These are phyloP conservation scores for Oreochromis aureus DNA, from an alignment of 2,113 vertebrate genomes.

Conservation along the genomic window DNA sequence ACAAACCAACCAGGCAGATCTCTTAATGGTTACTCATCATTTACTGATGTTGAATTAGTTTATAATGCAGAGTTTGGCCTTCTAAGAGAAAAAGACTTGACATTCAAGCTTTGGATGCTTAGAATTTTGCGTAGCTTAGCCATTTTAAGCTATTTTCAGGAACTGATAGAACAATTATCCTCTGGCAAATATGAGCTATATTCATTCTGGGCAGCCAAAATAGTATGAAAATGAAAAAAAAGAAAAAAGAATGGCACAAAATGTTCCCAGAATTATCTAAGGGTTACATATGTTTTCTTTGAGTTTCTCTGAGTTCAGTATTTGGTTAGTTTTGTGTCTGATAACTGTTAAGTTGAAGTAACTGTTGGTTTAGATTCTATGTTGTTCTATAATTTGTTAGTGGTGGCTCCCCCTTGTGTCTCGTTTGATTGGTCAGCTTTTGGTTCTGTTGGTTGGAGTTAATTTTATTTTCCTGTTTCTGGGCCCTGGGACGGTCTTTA, in stretches of 20 bases:
- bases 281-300: background rate
- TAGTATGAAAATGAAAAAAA: background rate
- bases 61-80: too few relatives aligned
- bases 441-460: background rate
- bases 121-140: background rate
- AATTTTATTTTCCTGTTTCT: background rate
- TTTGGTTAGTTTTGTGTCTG: background rate
- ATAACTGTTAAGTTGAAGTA: background rate
- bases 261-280: background rate
- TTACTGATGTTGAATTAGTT: too few relatives aligned
- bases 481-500: background rate
- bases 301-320: background rate
- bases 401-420: background rate
- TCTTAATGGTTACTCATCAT: too few relatives aligned
- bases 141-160: background rate
- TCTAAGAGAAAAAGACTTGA: too few relatives aligned
- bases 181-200: background rate
- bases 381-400: background rate
- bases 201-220: background rate
- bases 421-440: background rate
- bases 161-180: accelerated
- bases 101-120: background rate
- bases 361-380: background rate
- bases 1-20: background rate
- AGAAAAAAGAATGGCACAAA: background rate